These are phyloP conservation scores for Phylloscopus whistleri DNA, from an alignment of 2,113 vertebrate genomes.

Conservation along the genomic window DNA sequence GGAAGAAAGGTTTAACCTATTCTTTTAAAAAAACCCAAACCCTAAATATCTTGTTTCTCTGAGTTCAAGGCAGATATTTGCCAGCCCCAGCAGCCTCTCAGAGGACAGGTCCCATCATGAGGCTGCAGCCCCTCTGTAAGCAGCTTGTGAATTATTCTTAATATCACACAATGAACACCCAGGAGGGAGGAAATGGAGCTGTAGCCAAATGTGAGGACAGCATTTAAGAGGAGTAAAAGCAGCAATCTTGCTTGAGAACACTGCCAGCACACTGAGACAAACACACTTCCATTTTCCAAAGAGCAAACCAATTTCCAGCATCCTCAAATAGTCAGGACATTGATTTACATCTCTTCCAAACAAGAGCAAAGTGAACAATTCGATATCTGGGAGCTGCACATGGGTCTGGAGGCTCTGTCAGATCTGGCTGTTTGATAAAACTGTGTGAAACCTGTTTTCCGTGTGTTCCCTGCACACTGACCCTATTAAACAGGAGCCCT, in stretches of 20 bases:
- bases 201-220: not conserved
- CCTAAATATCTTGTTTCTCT: not conserved
- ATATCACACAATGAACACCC: not conserved
- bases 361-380: not conserved
- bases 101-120: not conserved
- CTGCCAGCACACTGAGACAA: not conserved
- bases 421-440: not conserved
- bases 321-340: not conserved
- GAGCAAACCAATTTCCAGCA: conserved; percentile 1
- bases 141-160: not conserved
- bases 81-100: not conserved
- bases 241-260: not conserved
- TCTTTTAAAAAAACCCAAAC: not conserved
- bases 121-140: not conserved
- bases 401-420: not conserved
- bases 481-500: not conserved
- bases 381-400: not conserved
- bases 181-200: not conserved
- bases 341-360: not conserved
- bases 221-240: not conserved
- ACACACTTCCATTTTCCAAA: not conserved
- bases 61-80: not conserved
- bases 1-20: not conserved
- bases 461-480: not conserved
- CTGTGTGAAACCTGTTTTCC: not conserved